These are phyloP conservation scores for Coleophora deauratella DNA, from an alignment of 2,888 invertebrate genomes.

Conservation along the genomic window DNA sequence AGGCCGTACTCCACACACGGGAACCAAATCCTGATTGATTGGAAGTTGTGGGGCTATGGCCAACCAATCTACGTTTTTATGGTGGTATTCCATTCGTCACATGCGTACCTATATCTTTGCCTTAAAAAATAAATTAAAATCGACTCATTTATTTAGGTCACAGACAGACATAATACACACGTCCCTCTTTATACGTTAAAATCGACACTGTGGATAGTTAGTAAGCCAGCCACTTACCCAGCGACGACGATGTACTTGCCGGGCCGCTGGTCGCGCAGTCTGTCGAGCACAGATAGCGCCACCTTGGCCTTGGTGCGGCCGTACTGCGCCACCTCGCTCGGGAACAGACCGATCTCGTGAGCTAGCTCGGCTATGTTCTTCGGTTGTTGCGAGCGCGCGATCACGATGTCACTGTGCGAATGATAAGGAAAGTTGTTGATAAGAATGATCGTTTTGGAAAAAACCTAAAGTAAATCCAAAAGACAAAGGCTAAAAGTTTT, in stretches of 20 bases:
- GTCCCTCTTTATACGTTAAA: background rate
- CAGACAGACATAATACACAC: no score
- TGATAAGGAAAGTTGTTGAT: background rate
- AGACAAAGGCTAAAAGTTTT: no score
- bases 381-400: constrained; percentile 91
- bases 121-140: no score
- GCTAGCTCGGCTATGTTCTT: constrained; percentile 87
- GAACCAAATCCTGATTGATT: no score
- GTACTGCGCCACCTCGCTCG: constrained; percentile 89
- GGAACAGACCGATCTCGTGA: constrained; percentile 86
- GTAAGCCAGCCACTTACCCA: constrained; percentile 81
- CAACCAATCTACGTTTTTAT: no score
- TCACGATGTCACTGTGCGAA: constrained; percentile 84
- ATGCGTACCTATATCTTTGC: no score
- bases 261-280: constrained; percentile 78
- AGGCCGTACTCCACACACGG: no score
- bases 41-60: no score
- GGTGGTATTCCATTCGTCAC: no score
- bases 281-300: constrained; percentile 83
- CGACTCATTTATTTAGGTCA: no score
- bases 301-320: constrained; percentile 97
- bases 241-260: constrained; percentile 97
- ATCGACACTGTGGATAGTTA: background rate
- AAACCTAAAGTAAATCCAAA: no score
- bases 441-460: no score